phyloP scores from a whole-genome alignment of 23 tunicate species.

The Oikopleura albicans region DNA sequence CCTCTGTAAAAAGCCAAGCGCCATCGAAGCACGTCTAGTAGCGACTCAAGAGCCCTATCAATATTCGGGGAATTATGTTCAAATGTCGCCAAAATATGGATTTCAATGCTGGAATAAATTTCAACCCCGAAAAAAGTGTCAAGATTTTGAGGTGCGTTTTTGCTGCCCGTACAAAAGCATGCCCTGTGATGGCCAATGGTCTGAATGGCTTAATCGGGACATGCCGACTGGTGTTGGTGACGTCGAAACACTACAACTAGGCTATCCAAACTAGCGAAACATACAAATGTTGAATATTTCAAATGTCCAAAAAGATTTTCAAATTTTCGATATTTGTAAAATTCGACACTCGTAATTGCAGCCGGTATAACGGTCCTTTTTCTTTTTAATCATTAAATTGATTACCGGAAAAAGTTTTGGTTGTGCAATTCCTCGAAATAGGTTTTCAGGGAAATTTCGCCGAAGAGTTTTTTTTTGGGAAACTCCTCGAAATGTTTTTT shows the following conservation, averaged over 20 bases:
- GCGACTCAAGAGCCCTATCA: not conserved
- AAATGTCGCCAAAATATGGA: not conserved
- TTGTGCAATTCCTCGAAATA: too few species aligned
- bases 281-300: not conserved
- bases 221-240: not conserved
- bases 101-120: not conserved
- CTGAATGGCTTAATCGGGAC: not conserved
- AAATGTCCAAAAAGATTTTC: not conserved
- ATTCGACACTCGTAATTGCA: too few species aligned
- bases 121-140: not conserved
- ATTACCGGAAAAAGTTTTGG: too few species aligned
- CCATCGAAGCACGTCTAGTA: not conserved
- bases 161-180: not conserved
- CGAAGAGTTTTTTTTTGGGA: too few species aligned
- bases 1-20: not conserved
- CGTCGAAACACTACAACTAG: not conserved
- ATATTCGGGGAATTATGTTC: not conserved
- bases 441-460: too few species aligned
- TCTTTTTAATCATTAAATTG: too few species aligned
- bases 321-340: not conserved
- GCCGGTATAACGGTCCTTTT: too few species aligned
- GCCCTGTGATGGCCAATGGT: not conserved
- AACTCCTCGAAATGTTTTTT: too few species aligned
- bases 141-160: constrained; percentile 2
- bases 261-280: not conserved